Conservation (phyloP, 1,140 invertebrate genomes). For the Callitettix versicolor region DNA sequence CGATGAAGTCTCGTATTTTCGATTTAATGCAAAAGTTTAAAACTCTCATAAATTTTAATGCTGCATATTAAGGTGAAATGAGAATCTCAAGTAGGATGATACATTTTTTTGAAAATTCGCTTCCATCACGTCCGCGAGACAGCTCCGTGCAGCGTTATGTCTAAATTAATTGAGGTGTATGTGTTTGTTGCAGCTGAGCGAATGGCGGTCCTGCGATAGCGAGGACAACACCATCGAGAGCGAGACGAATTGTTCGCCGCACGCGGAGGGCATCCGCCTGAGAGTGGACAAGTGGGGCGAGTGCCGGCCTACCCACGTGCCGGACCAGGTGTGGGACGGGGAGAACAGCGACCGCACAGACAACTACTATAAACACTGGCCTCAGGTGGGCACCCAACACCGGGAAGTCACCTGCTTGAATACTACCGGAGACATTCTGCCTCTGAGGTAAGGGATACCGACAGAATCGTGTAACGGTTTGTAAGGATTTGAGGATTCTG, state of each 20-base stretch:
- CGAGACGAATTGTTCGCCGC: slow-evolving; percentile 17
- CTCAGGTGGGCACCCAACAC: slow-evolving; percentile 32
- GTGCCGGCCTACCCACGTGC: slow-evolving; percentile 14
- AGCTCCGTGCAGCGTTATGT: too few relatives aligned
- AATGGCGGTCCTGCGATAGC: slow-evolving; percentile 28
- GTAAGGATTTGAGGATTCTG: too few relatives aligned
- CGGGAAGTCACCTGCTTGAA: slow-evolving; percentile 31
- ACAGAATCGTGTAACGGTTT: too few relatives aligned
- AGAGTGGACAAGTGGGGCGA: slow-evolving; percentile 28
- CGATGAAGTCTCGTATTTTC: too few relatives aligned
- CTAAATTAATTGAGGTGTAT: too few relatives aligned
- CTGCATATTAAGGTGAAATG: too few relatives aligned
- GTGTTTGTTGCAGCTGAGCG: slow-evolving; percentile 28
- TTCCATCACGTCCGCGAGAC: too few relatives aligned
- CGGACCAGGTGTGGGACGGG: slow-evolving; percentile 19
- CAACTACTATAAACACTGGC: slow-evolving; percentile 30
- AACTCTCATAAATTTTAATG: too few relatives aligned
- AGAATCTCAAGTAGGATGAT: too few relatives aligned
- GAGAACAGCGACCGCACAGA: slow-evolving; percentile 21
- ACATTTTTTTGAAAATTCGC: too few relatives aligned
- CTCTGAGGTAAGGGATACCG: slow-evolving; percentile 2
- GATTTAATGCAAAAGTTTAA: too few relatives aligned
- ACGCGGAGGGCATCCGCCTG: slow-evolving; percentile 18
- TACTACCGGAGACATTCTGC: slow-evolving; percentile 21
- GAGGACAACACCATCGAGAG: slow-evolving; percentile 16